Percentiles rank a stretch among this genome's conserved stretches.
Evolutionary conservation across 2,888 invertebrate species (phyloP).

Genomic region (Halocaridina rubra): DNA sequence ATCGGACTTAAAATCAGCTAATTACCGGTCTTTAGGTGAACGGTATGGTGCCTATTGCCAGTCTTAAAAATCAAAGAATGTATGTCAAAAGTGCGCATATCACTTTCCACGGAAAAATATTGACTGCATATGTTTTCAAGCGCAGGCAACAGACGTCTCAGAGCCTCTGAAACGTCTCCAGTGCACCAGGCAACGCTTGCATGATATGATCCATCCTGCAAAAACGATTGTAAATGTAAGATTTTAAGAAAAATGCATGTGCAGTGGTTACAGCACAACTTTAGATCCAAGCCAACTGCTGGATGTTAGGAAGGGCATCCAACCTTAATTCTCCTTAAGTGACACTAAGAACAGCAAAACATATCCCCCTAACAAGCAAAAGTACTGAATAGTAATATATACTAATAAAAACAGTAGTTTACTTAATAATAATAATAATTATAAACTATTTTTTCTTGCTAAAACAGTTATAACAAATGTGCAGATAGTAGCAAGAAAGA

Average conservation of each 20-base stretch:
- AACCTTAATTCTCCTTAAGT: neutral
- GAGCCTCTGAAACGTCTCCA: constrained; percentile 74
- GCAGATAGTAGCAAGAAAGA: too few relatives aligned
- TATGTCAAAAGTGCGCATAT: constrained; percentile 60
- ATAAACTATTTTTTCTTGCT: neutral
- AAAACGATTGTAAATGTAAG: neutral
- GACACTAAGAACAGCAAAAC: neutral
- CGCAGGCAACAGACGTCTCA: constrained; percentile 55
- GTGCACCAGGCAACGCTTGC: constrained; percentile 84
- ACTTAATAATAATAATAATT: too few relatives aligned
- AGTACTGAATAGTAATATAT: neutral
- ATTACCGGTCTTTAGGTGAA: constrained; percentile 31
- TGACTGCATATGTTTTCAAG: constrained; percentile 56
- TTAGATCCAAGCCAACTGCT: neutral
- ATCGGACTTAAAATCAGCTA: neutral
- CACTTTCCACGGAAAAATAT: constrained; percentile 50
- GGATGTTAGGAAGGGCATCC: neutral
- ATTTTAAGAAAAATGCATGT: neutral
- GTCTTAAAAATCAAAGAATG: constrained; percentile 43
- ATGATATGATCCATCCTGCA: constrained; percentile 84
- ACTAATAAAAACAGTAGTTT: neutral
- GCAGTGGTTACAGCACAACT: neutral
- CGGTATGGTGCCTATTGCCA: constrained; percentile 43
- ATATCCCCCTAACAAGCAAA: neutral
- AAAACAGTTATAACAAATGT: too few relatives aligned